phyloP scores from a whole-genome alignment of 2,888 invertebrate genomes.

The Limnephilus marmoratus region DNA sequence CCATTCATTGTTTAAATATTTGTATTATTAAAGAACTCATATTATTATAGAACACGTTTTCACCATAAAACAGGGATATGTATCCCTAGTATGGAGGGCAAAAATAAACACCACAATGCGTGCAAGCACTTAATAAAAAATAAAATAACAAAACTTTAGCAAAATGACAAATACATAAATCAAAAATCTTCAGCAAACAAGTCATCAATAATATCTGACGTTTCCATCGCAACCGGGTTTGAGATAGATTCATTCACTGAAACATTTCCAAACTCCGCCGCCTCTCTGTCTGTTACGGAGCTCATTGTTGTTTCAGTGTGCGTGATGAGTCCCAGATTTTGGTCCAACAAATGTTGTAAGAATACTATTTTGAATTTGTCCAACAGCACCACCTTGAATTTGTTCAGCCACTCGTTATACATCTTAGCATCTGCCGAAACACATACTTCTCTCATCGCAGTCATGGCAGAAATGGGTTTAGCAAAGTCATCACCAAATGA shows the following conservation, averaged over 20 bases:
- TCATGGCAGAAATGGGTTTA: slow-evolving; percentile 71
- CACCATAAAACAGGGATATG: not conserved
- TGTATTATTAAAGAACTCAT: not conserved
- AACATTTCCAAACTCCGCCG: slow-evolving; percentile 53
- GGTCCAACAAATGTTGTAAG: slow-evolving; percentile 69
- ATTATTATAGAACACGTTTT: too few relatives aligned
- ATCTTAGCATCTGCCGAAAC: slow-evolving; percentile 70
- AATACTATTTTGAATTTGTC: slow-evolving; percentile 70
- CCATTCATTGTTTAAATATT: too few relatives aligned
- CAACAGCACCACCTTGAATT: slow-evolving; percentile 70
- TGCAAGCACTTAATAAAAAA: too few relatives aligned
- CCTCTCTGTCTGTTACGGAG: slow-evolving; percentile 69
- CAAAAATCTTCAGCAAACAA: slow-evolving; percentile 70
- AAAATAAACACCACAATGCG: not conserved
- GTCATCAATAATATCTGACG: slow-evolving; percentile 72
- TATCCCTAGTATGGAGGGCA: too few relatives aligned
- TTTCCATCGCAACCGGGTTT: slow-evolving; percentile 74
- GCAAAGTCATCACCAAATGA: slow-evolving; percentile 72
- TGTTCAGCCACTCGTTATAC: slow-evolving; percentile 74
- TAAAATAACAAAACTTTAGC: not conserved
- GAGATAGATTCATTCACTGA: slow-evolving; percentile 70
- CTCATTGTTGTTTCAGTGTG: slow-evolving; percentile 72
- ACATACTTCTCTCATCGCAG: slow-evolving; percentile 72
- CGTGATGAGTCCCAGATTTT: slow-evolving; percentile 71
- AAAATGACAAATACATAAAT: not conserved